phyloP scores from a whole-genome alignment of 2,113 vertebrate genomes.

The Speoplatyrhinus poulsoni region DNA sequence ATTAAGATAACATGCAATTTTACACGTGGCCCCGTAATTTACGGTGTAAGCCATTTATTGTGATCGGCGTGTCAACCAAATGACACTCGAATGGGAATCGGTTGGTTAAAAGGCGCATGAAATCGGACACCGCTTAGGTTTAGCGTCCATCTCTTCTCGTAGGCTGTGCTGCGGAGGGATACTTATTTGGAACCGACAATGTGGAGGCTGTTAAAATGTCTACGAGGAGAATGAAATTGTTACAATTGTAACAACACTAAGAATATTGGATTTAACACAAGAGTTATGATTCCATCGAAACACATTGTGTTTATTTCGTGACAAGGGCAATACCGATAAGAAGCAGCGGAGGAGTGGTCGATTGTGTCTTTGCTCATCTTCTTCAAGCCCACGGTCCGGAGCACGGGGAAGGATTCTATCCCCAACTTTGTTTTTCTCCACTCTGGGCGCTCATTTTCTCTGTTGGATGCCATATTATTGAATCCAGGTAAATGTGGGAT shows the following conservation, averaged over 20 bases:
- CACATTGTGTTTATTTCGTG: conserved; percentile 48
- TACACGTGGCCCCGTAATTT: background rate
- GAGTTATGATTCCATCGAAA: conserved; percentile 56
- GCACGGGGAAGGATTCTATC: conserved; percentile 73
- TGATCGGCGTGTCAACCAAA: background rate
- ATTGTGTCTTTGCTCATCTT: conserved; percentile 53
- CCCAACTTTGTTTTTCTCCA: conserved; percentile 78
- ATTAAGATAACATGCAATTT: background rate
- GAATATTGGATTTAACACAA: conserved; percentile 34
- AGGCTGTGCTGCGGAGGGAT: conserved; percentile 75
- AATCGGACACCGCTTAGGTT: conserved; percentile 74
- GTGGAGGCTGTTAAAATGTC: conserved; percentile 84
- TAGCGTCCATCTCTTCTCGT: conserved; percentile 66
- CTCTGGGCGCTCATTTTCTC: conserved; percentile 52
- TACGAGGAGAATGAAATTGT: conserved; percentile 79
- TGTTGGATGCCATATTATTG: conserved; percentile 70
- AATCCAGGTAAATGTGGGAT: conserved; percentile 62
- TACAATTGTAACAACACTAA: conserved; percentile 61
- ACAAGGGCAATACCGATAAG: conserved; percentile 33
- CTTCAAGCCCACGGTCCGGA: conserved; percentile 62
- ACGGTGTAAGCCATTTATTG: background rate
- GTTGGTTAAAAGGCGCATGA: conserved; percentile 43
- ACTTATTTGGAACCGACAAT: conserved; percentile 76
- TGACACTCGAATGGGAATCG: background rate
- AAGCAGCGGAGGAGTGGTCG: conserved; percentile 42